Conservation (phyloP, 1,140 invertebrate species). For the Lasioglossum albipes region DNA sequence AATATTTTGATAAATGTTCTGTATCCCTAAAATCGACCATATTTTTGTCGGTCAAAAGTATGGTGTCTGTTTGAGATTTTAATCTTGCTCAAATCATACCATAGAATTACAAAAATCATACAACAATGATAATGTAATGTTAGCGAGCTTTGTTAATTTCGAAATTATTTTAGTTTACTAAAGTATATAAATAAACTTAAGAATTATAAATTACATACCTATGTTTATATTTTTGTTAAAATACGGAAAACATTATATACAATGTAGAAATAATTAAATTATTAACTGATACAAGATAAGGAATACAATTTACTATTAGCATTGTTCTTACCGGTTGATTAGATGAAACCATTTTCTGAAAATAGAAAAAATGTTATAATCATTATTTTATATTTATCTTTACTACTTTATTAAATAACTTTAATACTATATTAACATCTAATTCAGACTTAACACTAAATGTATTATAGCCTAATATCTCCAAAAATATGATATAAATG, state of each 20-base stretch:
- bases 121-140: constrained; percentile 61
- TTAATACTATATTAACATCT: no score
- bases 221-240: constrained; percentile 27
- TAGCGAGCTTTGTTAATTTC: constrained; percentile 53
- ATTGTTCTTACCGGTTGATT: constrained; percentile 71
- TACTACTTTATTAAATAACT: background rate
- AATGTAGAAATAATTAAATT: constrained; percentile 21
- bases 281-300: constrained; percentile 18
- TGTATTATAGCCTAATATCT: no score
- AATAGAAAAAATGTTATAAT: constrained; percentile 47
- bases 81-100: constrained; percentile 69
- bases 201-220: constrained; percentile 41
- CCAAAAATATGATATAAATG: no score
- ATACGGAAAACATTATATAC: constrained; percentile 16
- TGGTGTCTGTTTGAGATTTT: constrained; percentile 77
- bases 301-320: constrained; percentile 31
- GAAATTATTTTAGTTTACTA: background rate
- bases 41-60: constrained; percentile 59
- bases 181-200: constrained; percentile 24
- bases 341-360: constrained; percentile 73
- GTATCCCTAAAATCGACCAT: constrained; percentile 75
- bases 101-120: constrained; percentile 56
- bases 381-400: constrained; percentile 6
- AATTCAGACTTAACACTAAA: no score
- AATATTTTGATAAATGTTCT: constrained; percentile 39